These are phyloP conservation scores for Pecten maximus DNA, from an alignment of 2,888 invertebrate species.

Conservation along the genomic window DNA sequence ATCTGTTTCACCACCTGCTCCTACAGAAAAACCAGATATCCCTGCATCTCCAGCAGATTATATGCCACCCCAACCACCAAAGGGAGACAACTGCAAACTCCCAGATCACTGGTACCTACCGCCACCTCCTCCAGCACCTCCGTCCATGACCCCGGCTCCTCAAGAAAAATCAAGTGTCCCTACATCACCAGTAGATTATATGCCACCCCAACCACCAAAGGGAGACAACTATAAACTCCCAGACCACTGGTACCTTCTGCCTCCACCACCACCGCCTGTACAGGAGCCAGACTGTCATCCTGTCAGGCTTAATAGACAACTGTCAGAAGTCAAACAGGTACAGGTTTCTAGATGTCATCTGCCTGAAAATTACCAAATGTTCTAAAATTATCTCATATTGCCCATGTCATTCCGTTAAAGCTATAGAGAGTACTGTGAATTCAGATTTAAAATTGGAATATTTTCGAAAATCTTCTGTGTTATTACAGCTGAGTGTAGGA, in stretches of 20 bases:
- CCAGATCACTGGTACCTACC: background rate
- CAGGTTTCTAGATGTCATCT: background rate
- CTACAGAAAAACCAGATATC: background rate
- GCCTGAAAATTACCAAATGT: too few species aligned
- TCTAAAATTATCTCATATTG: too few species aligned
- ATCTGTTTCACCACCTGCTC: background rate
- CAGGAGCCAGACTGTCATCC: background rate
- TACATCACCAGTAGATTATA: background rate
- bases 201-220: background rate
- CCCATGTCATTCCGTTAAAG: too few species aligned
- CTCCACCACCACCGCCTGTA: background rate
- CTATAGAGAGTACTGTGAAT: too few species aligned
- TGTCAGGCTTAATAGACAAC: background rate
- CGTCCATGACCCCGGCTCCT: background rate
- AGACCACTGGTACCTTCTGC: background rate
- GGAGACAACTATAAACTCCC: background rate
- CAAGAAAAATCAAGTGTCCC: background rate
- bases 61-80: background rate
- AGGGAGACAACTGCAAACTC: background rate
- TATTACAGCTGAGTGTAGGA: too few species aligned
- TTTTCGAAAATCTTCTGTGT: too few species aligned
- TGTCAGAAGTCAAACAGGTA: background rate
- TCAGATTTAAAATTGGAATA: too few species aligned
- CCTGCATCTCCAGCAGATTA: background rate
- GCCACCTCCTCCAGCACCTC: background rate